These are phyloP conservation scores for Anas platyrhynchos DNA, from an alignment of 2,113 vertebrate genomes.

Conservation along the genomic window DNA sequence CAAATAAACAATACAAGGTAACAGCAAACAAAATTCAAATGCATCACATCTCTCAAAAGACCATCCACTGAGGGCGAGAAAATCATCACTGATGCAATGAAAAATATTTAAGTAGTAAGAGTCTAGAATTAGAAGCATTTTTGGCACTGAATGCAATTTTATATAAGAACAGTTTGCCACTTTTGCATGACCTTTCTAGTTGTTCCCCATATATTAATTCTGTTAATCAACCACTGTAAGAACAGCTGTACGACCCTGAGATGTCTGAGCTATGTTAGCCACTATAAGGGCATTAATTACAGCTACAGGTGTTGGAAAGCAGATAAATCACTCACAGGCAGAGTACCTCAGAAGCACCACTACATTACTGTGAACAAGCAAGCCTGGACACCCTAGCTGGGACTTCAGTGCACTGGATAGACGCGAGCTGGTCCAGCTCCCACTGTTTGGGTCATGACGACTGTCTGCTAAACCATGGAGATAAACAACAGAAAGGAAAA, in stretches of 20 bases:
- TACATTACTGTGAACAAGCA: neutral
- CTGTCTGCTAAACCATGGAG: neutral
- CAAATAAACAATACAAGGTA: neutral
- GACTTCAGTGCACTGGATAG: neutral
- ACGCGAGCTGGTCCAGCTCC: neutral
- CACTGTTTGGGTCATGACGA: fast-evolving
- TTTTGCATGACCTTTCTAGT: neutral
- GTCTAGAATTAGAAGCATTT: neutral
- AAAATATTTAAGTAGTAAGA: neutral
- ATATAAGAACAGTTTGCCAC: neutral
- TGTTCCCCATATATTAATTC: neutral
- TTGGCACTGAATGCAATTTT: neutral
- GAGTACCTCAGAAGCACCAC: neutral
- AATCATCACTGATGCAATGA: neutral
- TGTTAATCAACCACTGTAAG: neutral
- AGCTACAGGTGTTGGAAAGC: neutral
- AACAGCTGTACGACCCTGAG: neutral
- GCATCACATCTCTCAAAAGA: neutral
- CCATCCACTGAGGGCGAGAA: neutral
- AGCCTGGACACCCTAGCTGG: fast-evolving
- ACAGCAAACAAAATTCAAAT: neutral
- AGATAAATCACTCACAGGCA: neutral
- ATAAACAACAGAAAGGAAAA: neutral
- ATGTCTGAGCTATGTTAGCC: neutral
- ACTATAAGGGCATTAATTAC: neutral